Evolutionary conservation across 2,113 vertebrate species (phyloP).

Genomic region (Brachyhypopomus occidentalis): DNA sequence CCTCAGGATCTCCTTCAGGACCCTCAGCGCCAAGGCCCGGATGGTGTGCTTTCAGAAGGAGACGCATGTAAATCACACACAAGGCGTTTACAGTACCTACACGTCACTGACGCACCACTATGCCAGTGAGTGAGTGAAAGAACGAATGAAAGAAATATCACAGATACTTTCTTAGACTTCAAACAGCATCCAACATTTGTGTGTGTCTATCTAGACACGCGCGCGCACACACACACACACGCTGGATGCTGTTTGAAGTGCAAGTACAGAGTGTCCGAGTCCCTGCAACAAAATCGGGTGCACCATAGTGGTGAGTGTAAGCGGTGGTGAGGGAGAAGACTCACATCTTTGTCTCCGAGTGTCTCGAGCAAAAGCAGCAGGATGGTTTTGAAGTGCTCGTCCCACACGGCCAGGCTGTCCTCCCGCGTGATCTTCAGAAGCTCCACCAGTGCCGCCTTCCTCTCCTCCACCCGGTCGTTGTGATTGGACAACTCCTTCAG

Average conservation of each 20-base stretch:
- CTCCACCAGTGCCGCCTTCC: conserved; percentile 91
- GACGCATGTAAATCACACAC: background rate
- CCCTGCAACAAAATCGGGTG: too few relatives aligned
- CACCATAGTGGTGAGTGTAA: background rate
- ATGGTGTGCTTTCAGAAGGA: conserved; percentile 85
- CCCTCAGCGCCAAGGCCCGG: conserved; percentile 88
- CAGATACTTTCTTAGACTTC: too few relatives aligned
- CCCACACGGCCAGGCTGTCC: conserved; percentile 93
- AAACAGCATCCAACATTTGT: too few relatives aligned
- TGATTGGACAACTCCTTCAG: conserved; percentile 98
- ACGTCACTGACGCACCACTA: background rate
- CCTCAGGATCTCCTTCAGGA: conserved; percentile 94
- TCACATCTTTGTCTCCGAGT: conserved; percentile 94
- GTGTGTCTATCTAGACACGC: too few relatives aligned
- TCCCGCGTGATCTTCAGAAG: conserved; percentile 95
- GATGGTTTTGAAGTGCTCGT: conserved; percentile 98
- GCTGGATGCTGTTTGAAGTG: too few relatives aligned
- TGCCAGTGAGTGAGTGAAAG: too few relatives aligned
- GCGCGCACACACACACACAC: too few relatives aligned
- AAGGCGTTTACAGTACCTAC: background rate
- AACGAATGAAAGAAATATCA: too few relatives aligned
- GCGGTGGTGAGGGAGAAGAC: background rate
- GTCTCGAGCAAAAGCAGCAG: conserved; percentile 95
- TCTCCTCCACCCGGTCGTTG: conserved; percentile 92
- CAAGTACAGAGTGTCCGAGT: too few relatives aligned